Evolutionary conservation across 2,888 invertebrate genomes (phyloP).

Genomic region (Rhorus exstirpatorius): DNA sequence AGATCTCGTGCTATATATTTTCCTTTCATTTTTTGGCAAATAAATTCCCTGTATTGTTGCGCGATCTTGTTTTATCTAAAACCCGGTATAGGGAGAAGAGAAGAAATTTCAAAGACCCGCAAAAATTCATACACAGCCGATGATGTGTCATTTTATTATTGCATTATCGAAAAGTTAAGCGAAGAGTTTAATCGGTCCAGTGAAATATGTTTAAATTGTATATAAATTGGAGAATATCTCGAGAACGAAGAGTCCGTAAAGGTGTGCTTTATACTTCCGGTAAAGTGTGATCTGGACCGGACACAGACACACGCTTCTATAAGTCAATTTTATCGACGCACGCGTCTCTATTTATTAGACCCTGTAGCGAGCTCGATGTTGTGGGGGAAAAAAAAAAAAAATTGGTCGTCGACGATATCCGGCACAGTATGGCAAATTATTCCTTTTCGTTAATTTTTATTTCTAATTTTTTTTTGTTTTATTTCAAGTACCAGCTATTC

Average conservation of each 20-base stretch:
- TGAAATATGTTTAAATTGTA: background rate
- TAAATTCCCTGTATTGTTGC: no score
- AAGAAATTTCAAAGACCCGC: no score
- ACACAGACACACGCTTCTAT: conserved; percentile 72
- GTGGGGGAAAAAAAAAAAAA: conserved; percentile 27
- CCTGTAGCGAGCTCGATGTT: conserved; percentile 52
- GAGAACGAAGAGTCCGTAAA: conserved; percentile 59
- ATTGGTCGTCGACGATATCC: conserved; percentile 30
- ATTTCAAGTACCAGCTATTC: background rate
- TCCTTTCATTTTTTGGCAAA: no score
- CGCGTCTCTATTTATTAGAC: conserved; percentile 76
- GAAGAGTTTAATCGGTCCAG: no score
- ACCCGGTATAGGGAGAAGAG: no score
- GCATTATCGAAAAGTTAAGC: no score
- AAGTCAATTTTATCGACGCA: conserved; percentile 77
- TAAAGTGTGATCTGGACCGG: conserved; percentile 72
- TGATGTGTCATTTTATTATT: no score
- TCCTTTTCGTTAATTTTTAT: background rate
- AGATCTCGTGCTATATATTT: no score
- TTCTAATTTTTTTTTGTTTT: conserved; percentile 15
- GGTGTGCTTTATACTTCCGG: conserved; percentile 22
- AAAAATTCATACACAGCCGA: no score
- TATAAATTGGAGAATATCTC: conserved; percentile 48
- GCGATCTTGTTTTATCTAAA: no score
- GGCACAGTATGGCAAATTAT: conserved; percentile 50